Base-by-base conservation (phyloP, 1,140 invertebrate species). In the Meteorus sp. region DNA sequence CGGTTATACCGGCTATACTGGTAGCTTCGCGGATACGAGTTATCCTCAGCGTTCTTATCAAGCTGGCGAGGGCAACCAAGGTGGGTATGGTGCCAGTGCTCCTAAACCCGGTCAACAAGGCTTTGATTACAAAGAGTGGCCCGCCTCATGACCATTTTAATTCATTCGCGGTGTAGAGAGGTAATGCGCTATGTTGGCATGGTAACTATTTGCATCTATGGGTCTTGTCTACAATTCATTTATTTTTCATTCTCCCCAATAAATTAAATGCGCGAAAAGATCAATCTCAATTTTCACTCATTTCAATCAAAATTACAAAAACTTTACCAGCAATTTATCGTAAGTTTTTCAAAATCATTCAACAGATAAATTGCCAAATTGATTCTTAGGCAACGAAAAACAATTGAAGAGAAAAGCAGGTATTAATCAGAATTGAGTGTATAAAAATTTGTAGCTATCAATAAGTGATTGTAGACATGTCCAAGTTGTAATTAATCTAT, bases 71-170 rank as follows among this genome's bases (percentile, higher is more conserved):
- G 80, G 77, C 73, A 79, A 76, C 68, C 81, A 82, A 81, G 82
- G 81, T 81, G 82, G 82, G 80, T 84, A 84, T 77, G 77, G 78
- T 63, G 74, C 77, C 72, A 81, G 78, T 72, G 78, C 79, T 61
- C 78, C 80, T 73, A 79, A 80, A 75, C 79, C 80, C 65, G 78
- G 78, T 71, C 80, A 79, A 72, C 81, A 83, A 81, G 77, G 77
- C 69, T 84, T 82, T 80, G 83, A 84, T 77, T 83, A 81, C 77
- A 83, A 83, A 81, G 82, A 84, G 73, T 84, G 83, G 83, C 81
- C 81, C 73, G 78, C 82, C 71, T 83, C 83, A 81, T 84, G 83
- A 84, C 82, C 76, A 73, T 80, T 79, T 79, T 80, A 80, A 79
- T 78, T 78, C 53, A 78, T 62, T 68, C 70, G 68, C 68, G 70